Evolutionary conservation across 2,797 vertebrate genomes (phyloP).

Genomic region (Danio jaintianensis): DNA sequence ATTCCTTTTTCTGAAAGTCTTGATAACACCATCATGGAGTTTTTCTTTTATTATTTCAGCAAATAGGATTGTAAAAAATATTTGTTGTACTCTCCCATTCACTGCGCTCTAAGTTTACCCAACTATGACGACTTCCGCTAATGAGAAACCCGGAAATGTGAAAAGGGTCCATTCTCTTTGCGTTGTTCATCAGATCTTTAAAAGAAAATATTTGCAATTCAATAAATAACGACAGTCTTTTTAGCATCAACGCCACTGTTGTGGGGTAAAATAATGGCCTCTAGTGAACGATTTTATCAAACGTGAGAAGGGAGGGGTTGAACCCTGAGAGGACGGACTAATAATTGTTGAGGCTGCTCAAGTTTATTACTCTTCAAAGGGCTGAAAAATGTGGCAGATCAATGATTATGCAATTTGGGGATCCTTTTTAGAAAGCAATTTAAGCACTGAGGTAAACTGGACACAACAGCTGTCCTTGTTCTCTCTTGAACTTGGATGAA

Average conservation of each 20-base stretch:
- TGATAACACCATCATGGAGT: too few species aligned
- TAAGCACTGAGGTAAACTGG: slow-evolving; percentile 75
- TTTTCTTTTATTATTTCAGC: too few species aligned
- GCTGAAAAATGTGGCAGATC: slow-evolving; percentile 76
- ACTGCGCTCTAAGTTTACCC: too few species aligned
- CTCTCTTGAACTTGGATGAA: slow-evolving; percentile 57
- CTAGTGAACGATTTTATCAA: slow-evolving; percentile 68
- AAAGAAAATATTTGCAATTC: slow-evolving; percentile 42
- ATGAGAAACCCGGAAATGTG: too few species aligned
- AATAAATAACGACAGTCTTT: slow-evolving; percentile 43
- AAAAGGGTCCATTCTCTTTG: neutral
- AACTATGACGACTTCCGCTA: too few species aligned
- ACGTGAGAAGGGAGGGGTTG: slow-evolving; percentile 44
- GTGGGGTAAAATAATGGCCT: slow-evolving; percentile 62
- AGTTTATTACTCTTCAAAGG: slow-evolving; percentile 81
- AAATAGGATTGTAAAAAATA: too few species aligned
- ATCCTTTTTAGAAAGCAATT: slow-evolving; percentile 74
- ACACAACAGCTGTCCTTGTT: slow-evolving; percentile 82
- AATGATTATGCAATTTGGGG: slow-evolving; percentile 74
- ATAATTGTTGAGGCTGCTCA: slow-evolving; percentile 75
- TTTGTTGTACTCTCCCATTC: too few species aligned
- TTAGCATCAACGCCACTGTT: slow-evolving; percentile 11
- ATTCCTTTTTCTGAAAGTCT: too few species aligned
- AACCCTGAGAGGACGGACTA: slow-evolving; percentile 63
- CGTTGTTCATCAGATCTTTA: slow-evolving; percentile 15